A percentile compares a stretch with the other conserved stretches of the same genome.
Conservation (phyloP, 2,113 vertebrate genomes). For the Rattus rattus region DNA sequence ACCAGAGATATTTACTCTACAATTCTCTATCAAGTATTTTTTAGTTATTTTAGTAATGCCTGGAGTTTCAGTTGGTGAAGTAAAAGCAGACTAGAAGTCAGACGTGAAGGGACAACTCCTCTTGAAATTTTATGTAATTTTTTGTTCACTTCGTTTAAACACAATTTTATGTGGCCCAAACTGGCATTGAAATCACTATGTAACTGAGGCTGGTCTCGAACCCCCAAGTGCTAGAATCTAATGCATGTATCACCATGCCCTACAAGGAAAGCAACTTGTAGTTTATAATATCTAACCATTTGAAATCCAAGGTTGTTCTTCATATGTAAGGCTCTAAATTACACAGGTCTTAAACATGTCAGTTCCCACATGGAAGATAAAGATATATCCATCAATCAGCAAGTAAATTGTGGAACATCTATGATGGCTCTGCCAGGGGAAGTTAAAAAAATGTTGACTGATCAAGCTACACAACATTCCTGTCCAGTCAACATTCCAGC, state of each 20-base stretch:
- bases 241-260: not conserved
- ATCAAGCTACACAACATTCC: not conserved
- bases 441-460: not conserved
- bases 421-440: not conserved
- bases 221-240: not conserved
- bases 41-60: not conserved
- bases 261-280: constrained; percentile 3
- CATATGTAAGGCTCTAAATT: constrained; percentile 7
- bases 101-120: not conserved
- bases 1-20: not conserved
- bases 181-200: not conserved
- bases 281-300: not conserved
- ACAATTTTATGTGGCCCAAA: not conserved
- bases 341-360: not conserved
- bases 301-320: not conserved
- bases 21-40: not conserved
- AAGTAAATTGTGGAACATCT: not conserved
- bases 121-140: not conserved
- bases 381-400: not conserved
- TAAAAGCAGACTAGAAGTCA: constrained; percentile 26
- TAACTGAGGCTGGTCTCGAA: not conserved
- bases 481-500: not conserved
- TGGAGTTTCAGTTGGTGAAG: constrained; percentile 46
- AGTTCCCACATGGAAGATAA: constrained; percentile 36
- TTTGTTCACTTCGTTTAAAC: not conserved